Evolutionary conservation across 2,888 invertebrate species (phyloP).

Genomic region (Trachelus troglodyta): DNA sequence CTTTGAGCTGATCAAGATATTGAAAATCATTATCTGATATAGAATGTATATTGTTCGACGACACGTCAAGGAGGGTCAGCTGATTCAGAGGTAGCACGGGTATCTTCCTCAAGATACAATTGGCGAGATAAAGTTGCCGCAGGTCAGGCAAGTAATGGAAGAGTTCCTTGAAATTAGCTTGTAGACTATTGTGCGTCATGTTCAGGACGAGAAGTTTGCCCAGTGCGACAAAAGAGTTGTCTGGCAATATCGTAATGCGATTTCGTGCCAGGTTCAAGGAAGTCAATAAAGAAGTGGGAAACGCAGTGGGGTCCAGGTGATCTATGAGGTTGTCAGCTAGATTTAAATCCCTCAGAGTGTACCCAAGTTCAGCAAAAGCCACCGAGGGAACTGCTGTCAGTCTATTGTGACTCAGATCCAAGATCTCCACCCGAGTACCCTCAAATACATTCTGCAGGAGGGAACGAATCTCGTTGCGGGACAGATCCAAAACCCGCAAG

Average conservation of each 20-base stretch:
- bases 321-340: conserved; percentile 84
- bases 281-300: conserved; percentile 83
- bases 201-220: conserved; percentile 83
- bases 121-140: conserved; percentile 80
- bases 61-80: conserved; percentile 83
- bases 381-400: conserved; percentile 83
- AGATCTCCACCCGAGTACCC: conserved; percentile 82
- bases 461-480: conserved; percentile 78
- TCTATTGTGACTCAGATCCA: conserved; percentile 83
- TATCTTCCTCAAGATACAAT: conserved; percentile 80
- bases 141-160: conserved; percentile 88
- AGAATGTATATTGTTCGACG: conserved; percentile 79
- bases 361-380: conserved; percentile 82
- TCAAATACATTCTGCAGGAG: conserved; percentile 83
- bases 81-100: conserved; percentile 83
- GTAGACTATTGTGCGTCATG: conserved; percentile 82
- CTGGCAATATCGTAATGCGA: conserved; percentile 85
- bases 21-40: conserved; percentile 79
- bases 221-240: conserved; percentile 88
- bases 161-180: conserved; percentile 83
- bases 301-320: conserved; percentile 88
- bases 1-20: conserved; percentile 77
- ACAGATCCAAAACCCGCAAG: conserved; percentile 78
- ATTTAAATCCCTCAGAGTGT: conserved; percentile 82
- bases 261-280: conserved; percentile 83